Conservation (phyloP, 2,797 vertebrate species). For the Pelochelys cantorii region DNA sequence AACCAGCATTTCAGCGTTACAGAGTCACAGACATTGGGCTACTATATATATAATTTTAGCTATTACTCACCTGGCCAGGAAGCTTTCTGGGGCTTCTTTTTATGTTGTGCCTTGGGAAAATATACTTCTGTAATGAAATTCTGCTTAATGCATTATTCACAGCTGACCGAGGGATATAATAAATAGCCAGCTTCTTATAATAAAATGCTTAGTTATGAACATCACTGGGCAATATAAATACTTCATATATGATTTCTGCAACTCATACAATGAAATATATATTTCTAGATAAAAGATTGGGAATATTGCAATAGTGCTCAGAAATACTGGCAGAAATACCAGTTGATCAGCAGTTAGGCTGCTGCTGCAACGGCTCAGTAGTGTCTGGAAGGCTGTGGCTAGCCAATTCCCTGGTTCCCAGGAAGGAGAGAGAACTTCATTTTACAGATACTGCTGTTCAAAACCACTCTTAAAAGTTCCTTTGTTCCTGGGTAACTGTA, state of each 20-base stretch:
- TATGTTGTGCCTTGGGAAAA: background rate
- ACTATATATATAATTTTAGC: too few species aligned
- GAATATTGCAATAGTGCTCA: background rate
- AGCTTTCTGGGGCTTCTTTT: background rate
- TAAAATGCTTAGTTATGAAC: background rate
- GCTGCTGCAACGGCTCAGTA: background rate
- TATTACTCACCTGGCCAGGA: background rate
- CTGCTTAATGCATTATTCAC: background rate
- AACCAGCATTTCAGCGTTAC: too few species aligned
- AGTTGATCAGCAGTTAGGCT: background rate
- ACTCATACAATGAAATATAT: background rate
- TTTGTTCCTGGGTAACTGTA: background rate
- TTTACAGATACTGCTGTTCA: background rate
- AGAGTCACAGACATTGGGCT: too few species aligned
- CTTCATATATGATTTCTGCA: background rate
- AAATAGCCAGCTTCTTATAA: background rate
- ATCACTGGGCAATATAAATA: background rate
- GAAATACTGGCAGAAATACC: background rate
- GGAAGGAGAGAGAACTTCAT: background rate
- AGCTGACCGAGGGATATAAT: background rate
- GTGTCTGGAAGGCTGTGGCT: background rate
- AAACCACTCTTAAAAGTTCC: background rate
- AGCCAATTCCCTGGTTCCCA: background rate
- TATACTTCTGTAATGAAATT: background rate
- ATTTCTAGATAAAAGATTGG: background rate